Evolutionary conservation across 2,888 invertebrate species (phyloP), one percentile per base, ranked within the genome.

Genomic region (Callyntrura guangdongensis): DNA sequence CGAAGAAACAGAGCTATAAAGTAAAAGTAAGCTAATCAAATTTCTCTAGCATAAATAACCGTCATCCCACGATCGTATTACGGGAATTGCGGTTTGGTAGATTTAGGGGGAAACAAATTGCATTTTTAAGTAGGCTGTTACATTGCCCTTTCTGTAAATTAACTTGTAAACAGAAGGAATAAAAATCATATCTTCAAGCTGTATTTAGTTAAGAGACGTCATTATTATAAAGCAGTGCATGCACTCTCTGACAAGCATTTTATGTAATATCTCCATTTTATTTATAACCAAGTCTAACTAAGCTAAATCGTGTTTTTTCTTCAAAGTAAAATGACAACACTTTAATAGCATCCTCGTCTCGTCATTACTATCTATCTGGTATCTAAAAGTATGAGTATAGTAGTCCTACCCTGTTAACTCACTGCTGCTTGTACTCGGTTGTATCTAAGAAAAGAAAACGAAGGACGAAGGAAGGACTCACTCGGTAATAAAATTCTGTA

Each of bases 401-500:
- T n/a, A 17, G 17, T 59, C 0, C 22, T 61, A 6, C 20, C 20
- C 59, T 59, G 5, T 59, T 20, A 47, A 47, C 47, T 8, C 47
- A 8, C 47, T 47, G 47, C 47, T 47, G 11, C n/a, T n/a, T n/a
- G n/a, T n/a, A n/a, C n/a, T n/a, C n/a, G n/a, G n/a, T n/a, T n/a
- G n/a, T n/a, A n/a, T n/a, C n/a, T n/a, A n/a, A n/a, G n/a, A n/a
- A n/a, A n/a, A 53, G n/a, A 56, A 79, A 45, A 61, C n/a, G 20
- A 61, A 69, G 64, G 36, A 53, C 20, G 49, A 67, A 74, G 79
- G 87, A 86, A 53, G 83, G 25, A 20, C 74, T 45, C 20, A 36
- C 74, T 45, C 20, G 36, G 72, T 72, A 74, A 85, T 85, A 85
- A 85, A 85, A 79, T 59, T 85, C 25, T 69, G 90, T 56, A 92